These are phyloP conservation scores for Pachymerium ferrugineum DNA, from an alignment of 2,888 invertebrate species.

Conservation along the genomic window DNA sequence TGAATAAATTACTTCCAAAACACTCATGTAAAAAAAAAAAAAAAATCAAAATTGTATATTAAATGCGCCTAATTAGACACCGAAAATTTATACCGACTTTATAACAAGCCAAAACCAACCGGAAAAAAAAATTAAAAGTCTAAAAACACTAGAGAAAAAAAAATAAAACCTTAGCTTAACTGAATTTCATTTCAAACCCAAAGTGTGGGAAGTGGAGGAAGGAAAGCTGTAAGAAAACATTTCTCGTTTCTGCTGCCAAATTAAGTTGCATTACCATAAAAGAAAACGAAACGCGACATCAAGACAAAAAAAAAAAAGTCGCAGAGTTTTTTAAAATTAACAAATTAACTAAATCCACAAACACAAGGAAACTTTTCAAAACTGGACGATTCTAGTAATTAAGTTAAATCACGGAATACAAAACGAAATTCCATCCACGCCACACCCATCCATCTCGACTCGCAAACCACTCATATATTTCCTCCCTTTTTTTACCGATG, in stretches of 20 bases:
- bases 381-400: background rate
- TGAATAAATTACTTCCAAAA: background rate
- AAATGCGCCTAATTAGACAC: background rate
- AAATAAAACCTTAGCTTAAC: background rate
- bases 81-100: too few species aligned
- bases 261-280: background rate
- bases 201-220: too few species aligned
- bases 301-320: background rate
- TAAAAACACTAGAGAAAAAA: background rate
- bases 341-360: too few species aligned
- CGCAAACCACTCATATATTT: background rate
- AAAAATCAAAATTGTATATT: background rate
- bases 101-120: too few species aligned
- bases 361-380: background rate
- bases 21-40: background rate
- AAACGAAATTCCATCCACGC: conserved; percentile 7
- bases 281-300: background rate
- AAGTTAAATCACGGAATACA: background rate
- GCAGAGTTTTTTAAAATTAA: background rate
- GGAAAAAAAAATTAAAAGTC: too few species aligned
- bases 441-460: background rate
- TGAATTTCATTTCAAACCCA: background rate
- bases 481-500: background rate
- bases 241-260: background rate
- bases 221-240: too few species aligned